Percentiles rank a stretch among this genome's conserved stretches.
These are phyloP conservation scores for Allobates femoralis DNA, from an alignment of 2,797 vertebrate genomes.

Conservation along the genomic window DNA sequence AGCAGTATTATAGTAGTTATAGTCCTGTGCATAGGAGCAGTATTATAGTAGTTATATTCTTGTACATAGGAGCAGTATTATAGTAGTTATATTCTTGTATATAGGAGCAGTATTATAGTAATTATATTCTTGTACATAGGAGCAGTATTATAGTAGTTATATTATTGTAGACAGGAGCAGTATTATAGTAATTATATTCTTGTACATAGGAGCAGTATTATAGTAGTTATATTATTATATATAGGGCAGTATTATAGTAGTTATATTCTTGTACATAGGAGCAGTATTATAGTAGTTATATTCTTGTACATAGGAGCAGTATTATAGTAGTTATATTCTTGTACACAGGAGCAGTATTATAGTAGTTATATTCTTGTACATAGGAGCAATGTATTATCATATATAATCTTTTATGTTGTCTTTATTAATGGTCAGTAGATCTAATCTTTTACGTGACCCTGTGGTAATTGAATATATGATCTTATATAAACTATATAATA, in stretches of 20 bases:
- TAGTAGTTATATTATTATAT: slow-evolving; percentile 11
- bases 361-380: too few species aligned
- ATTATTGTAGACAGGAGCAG: not conserved
- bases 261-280: slow-evolving; percentile 5
- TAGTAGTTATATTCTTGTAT: slow-evolving; percentile 22
- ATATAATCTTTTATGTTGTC: too few species aligned
- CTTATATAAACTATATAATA: not conserved
- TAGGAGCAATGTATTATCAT: too few species aligned
- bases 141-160: not conserved
- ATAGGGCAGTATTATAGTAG: slow-evolving; percentile 9
- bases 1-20: slow-evolving; percentile 20
- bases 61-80: slow-evolving; percentile 6
- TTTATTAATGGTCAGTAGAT: too few species aligned
- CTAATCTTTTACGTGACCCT: not conserved
- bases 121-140: slow-evolving; percentile 11
- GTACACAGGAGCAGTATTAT: too few species aligned
- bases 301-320: not conserved
- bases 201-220: slow-evolving; percentile 2
- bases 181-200: slow-evolving; percentile 6
- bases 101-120: slow-evolving; percentile 10
- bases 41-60: slow-evolving; percentile 30
- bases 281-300: slow-evolving; percentile 20
- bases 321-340: too few species aligned
- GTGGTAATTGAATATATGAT: not conserved
- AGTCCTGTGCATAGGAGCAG: not conserved